phyloP scores from a whole-genome alignment of 2,797 vertebrate genomes.

The Acipenser oxyrinchus region DNA sequence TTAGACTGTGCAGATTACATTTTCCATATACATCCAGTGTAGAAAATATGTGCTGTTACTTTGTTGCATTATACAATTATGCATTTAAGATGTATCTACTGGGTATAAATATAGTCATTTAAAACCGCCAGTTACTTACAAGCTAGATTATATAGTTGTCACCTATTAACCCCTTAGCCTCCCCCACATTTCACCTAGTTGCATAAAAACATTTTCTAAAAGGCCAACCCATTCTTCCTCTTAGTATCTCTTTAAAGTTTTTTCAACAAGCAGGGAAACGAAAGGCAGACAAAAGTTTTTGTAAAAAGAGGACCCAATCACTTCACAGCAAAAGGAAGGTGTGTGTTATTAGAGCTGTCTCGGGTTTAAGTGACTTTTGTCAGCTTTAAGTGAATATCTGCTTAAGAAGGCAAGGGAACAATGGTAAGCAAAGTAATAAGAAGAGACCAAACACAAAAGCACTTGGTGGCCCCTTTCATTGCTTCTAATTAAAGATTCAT shows the following conservation, averaged over 20 bases:
- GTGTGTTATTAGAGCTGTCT: constrained; percentile 49
- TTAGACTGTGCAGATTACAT: too few species aligned
- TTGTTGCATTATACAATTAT: too few species aligned
- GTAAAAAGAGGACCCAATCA: constrained; percentile 19
- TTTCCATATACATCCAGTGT: too few species aligned
- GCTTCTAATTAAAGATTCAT: constrained; percentile 74
- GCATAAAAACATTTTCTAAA: too few species aligned
- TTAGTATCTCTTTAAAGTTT: constrained; percentile 34
- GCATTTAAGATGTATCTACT: too few species aligned
- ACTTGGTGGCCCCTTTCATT: constrained; percentile 55
- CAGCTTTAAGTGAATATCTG: constrained; percentile 54
- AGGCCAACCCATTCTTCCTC: too few species aligned
- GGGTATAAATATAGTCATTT: too few species aligned
- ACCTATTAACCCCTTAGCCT: too few species aligned
- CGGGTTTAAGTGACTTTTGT: constrained; percentile 55
- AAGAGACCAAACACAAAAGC: constrained; percentile 56
- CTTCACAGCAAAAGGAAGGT: constrained; percentile 42
- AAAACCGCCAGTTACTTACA: too few species aligned
- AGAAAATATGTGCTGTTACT: too few species aligned
- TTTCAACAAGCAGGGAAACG: constrained; percentile 27
- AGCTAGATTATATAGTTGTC: too few species aligned
- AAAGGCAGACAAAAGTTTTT: constrained; percentile 17
- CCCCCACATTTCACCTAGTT: too few species aligned
- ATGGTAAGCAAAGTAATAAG: constrained; percentile 31
- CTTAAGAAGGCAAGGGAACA: constrained; percentile 47